Base-by-base conservation (phyloP, 2,797 vertebrate genomes). In the Cossypha polioptera region DNA sequence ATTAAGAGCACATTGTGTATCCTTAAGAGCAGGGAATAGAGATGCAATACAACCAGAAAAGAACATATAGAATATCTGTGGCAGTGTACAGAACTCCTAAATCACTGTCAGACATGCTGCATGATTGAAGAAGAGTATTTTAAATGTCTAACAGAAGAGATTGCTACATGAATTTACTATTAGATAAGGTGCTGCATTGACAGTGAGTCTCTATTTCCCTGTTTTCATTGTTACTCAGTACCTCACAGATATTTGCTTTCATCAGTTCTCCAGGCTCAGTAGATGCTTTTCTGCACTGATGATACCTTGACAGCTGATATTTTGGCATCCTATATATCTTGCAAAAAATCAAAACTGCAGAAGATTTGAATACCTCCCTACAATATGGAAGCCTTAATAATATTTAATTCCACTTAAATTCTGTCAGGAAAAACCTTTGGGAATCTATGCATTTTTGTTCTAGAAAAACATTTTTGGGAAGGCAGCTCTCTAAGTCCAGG, bases 201-300 rank as follows among this genome's bases (percentile, higher is more conserved):
- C 29, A 74, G 21, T 0, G 1, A 80, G 18, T 25, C 54, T 43
- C 21, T 22, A 3, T 61, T 71, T 68, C 11, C 1, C 45, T 38
- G 13, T 8, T 20, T 33, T 45, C 5, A 1, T 10, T 67, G 35
- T 16, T 74, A 40, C 8, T 48, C 0, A 0, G 43, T 36, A 57
- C 22, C 51, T 40, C 65, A 47, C 36, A 69, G 51, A 35, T 16
- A 43, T 4, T 53, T 86, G 22, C 24, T 80, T 74, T 42, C 38
- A n/a, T 9, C 16, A 2, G 15, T 12, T 58, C 81, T 74, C 55
- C 83, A 33, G 48, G 22, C 19, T 72, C 40, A 29, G 47, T 6
- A 38, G 13, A 31, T 22, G 17, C 31, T 26, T 82, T 84, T 55
- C 77, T 79, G 55, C 45, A 54, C 26, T 24, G 35, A 68, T 11